A percentile compares a stretch with the other conserved stretches of the same genome.
These are phyloP conservation scores for Seira musarum DNA, from an alignment of 2,888 invertebrate genomes.

Conservation along the genomic window DNA sequence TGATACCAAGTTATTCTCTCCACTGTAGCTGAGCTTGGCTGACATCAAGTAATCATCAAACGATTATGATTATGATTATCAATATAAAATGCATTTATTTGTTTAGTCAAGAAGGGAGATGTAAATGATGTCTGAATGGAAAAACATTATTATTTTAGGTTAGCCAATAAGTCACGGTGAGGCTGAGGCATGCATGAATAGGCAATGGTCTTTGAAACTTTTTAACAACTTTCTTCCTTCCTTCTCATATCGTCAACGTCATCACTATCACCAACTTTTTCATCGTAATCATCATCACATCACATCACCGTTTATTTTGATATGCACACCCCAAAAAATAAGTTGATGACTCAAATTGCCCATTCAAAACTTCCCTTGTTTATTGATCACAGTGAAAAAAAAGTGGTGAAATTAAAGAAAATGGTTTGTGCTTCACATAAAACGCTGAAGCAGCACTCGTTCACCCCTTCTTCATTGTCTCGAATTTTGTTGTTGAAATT, in stretches of 20 bases:
- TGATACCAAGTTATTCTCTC: too few relatives aligned
- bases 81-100: constrained; percentile 6
- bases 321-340: constrained; percentile 5
- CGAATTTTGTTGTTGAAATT: too few relatives aligned
- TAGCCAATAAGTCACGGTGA: constrained; percentile 32
- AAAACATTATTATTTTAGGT: constrained; percentile 13
- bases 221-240: constrained; percentile 39
- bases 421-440: background rate
- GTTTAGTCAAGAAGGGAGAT: constrained; percentile 19
- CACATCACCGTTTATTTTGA: constrained; percentile 4
- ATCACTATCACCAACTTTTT: background rate
- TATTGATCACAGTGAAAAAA: constrained; percentile 1
- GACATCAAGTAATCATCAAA: too few relatives aligned
- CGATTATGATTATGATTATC: constrained; percentile 15
- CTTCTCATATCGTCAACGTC: background rate
- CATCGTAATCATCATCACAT: background rate
- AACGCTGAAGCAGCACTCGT: too few relatives aligned
- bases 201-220: constrained; percentile 3
- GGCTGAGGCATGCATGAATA: too few relatives aligned
- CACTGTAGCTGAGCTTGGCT: too few relatives aligned
- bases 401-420: constrained; percentile 6
- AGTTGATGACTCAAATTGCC: constrained; percentile 7
- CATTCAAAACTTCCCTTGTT: background rate
- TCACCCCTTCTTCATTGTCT: background rate
- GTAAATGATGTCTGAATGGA: constrained; percentile 36